Conservation (phyloP, 2,888 invertebrate genomes). For the Napeogenes inachia region DNA sequence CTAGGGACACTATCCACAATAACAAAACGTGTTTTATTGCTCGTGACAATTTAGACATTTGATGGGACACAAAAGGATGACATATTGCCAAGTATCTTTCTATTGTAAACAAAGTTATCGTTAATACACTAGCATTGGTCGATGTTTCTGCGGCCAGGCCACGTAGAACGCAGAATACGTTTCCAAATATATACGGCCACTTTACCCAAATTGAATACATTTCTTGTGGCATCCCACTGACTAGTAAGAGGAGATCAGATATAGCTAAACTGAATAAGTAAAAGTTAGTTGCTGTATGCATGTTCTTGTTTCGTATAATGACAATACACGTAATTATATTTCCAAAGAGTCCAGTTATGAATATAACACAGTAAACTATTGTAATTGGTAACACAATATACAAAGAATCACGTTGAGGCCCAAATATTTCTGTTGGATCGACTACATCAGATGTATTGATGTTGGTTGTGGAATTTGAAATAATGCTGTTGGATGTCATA, state of each 20-base stretch:
- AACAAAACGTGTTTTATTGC: slow-evolving; percentile 88
- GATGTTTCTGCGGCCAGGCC: slow-evolving; percentile 89
- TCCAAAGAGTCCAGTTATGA: slow-evolving; percentile 87
- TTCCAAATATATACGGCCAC: slow-evolving; percentile 87
- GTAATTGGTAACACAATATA: slow-evolving; percentile 84
- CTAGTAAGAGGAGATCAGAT: slow-evolving; percentile 86
- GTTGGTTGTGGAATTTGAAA: slow-evolving; percentile 12
- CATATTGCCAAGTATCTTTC: slow-evolving; percentile 83
- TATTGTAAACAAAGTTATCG: slow-evolving; percentile 90
- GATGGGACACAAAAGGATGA: slow-evolving; percentile 83
- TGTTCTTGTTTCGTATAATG: slow-evolving; percentile 86
- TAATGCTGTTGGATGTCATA: slow-evolving; percentile 5
- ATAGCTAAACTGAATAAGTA: slow-evolving; percentile 91
- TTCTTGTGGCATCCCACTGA: slow-evolving; percentile 90
- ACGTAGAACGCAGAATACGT: slow-evolving; percentile 86
- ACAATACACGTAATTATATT: slow-evolving; percentile 91
- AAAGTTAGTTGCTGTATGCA: slow-evolving; percentile 89
- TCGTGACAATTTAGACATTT: slow-evolving; percentile 91
- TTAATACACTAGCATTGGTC: slow-evolving; percentile 85
- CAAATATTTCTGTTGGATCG: slow-evolving; percentile 56
- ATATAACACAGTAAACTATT: slow-evolving; percentile 85
- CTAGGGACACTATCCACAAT: slow-evolving; percentile 88
- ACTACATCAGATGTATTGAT: slow-evolving; percentile 36
- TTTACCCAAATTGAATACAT: slow-evolving; percentile 87
- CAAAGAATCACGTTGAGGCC: slow-evolving; percentile 74